Base-by-base conservation (phyloP, 2,888 invertebrate genomes). In the Tetranychus piercei region DNA sequence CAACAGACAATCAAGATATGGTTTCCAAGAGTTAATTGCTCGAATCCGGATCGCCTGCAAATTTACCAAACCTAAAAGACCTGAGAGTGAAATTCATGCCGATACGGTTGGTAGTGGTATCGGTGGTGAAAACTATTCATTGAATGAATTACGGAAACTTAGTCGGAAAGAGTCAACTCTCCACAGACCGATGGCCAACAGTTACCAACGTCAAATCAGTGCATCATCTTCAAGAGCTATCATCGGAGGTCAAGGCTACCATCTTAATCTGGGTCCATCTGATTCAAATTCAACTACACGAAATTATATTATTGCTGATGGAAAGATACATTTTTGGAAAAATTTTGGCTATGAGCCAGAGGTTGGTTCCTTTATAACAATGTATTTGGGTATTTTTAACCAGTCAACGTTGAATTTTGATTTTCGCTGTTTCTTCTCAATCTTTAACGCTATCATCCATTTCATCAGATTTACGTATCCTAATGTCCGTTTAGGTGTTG, bases 251-350 rank as follows among this genome's bases (percentile, higher is more conserved):
- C 55, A 55, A 55, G 55, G 55, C 15, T 55, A 9, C 9, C 69
- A 69, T 69, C 69, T 69, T 20, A 69, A 22, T n/a, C 34, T 69
- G n/a, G n/a, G 20, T 11, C 69, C 69, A 20, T 20, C 34, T 22
- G 69, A 69, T 23, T 69, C 69, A 5, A 69, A 20, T 4, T 23
- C 20, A 11, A 44, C 71, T 15, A 65, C 45, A 34, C 22, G 65
- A 15, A 64, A 73, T 64, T 43, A 71, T 3, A 18, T 44, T 5
- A n/a, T 71, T 15, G 34, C 44, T 11, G 34, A 34, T 44, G 75
- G 75, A 23, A 67, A 44, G 9, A 23, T 75, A n/a, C 72, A 72
- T 22, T 75, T 75, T 43, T 75, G 75, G 75, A 74, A 74, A 65
- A 74, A 74, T 23, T 74, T 65, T 65, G 20, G 18, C 15, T 74